These are phyloP conservation scores for Liparis tanakae DNA, from an alignment of 2,797 vertebrate genomes.

Conservation along the genomic window DNA sequence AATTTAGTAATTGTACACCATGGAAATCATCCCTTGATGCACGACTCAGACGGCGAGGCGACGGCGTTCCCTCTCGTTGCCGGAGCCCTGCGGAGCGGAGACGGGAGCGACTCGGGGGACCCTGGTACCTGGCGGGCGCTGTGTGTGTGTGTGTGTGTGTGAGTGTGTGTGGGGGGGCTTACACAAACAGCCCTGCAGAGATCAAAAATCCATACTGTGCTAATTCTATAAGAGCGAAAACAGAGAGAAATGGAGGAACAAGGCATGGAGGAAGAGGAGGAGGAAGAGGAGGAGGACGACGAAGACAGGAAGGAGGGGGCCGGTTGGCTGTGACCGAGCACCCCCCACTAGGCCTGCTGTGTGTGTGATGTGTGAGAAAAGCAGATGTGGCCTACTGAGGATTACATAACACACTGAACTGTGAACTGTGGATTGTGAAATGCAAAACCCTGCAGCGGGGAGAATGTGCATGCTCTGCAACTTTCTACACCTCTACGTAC, in stretches of 20 bases:
- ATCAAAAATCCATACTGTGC: slow-evolving; percentile 66
- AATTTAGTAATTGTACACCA: background rate
- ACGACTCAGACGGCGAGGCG: background rate
- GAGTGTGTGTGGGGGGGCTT: too few species aligned
- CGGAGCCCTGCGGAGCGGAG: background rate
- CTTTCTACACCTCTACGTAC: slow-evolving; percentile 55
- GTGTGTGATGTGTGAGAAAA: slow-evolving; percentile 76
- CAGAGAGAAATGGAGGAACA: slow-evolving; percentile 15
- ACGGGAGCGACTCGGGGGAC: background rate
- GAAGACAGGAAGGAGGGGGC: slow-evolving; percentile 53
- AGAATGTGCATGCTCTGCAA: slow-evolving; percentile 76
- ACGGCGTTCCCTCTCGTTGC: background rate
- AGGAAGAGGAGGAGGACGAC: slow-evolving; percentile 33
- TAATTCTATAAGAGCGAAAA: slow-evolving; percentile 63
- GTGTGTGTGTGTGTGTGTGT: too few species aligned
- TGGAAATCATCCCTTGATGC: background rate
- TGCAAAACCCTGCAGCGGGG: slow-evolving; percentile 71
- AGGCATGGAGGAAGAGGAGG: slow-evolving; percentile 38
- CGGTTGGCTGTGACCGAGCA: slow-evolving; percentile 47
- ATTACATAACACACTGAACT: slow-evolving; percentile 76
- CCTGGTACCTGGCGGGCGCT: slow-evolving; percentile 16
- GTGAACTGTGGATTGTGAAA: slow-evolving; percentile 68
- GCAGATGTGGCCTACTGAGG: slow-evolving; percentile 79
- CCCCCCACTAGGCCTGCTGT: slow-evolving; percentile 57
- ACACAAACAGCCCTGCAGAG: slow-evolving; percentile 56